Evolutionary conservation across 2,888 invertebrate species (phyloP), one percentile per base, ranked within the genome.

Genomic region (Coelopa pilipes): DNA sequence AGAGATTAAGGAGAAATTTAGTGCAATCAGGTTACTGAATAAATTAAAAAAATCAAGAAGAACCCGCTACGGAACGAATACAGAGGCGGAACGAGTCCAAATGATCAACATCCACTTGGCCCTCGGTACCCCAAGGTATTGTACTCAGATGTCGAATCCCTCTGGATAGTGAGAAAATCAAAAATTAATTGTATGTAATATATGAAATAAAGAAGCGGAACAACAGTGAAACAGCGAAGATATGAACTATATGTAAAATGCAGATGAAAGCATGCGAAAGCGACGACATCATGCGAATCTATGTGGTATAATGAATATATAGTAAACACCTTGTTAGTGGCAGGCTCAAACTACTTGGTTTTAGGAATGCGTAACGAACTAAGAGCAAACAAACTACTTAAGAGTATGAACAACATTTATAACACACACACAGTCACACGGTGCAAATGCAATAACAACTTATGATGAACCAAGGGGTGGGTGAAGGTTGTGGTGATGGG

Each of bases 401-500:
- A 53, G 3, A n/a, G 21, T 57, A 34, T 24, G 5, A 34, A 1
- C 1, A 72, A 72, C 50, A 34, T 21, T 53, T 15, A 68, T 49
- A 72, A 74, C 15, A 72, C 66, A 12, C 67, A 70, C 71, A 67
- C 70, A 72, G 17, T 70, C 63, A 59, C 69, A 66, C 72, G 66
- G 34, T 34, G 21, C 13, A 60, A 24, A 60, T 60, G 12, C 60
- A 60, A 60, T 4, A 60, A 47, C n/a, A 46, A 15, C 1, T 24
- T 45, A 69, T 10, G n/a, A 69, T 53, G 46, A 68, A 62, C 21
- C 62, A 62, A 34, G 60, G 17, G 17, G n/a, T n/a, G 49, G 15
- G 66, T 66, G 57, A 67, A 45, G 49, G 10, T 57, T 47, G 57
- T 57, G 50, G 21, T n/a, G 7, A 4, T 34, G 2, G 57, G 53